These are phyloP conservation scores for Macaria notata DNA, from an alignment of 2,888 invertebrate genomes.

Conservation along the genomic window DNA sequence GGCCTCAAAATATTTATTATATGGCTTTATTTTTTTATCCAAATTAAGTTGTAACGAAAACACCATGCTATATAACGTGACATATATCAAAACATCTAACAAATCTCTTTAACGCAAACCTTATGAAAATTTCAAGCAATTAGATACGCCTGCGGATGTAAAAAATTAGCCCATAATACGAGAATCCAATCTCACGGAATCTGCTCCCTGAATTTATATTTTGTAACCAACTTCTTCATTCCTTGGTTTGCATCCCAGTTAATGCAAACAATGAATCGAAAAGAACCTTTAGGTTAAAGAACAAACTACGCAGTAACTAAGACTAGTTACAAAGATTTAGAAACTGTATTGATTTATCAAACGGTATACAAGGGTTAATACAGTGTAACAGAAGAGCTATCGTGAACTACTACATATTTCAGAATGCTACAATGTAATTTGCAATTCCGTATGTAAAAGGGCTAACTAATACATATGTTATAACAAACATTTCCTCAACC, in stretches of 20 bases:
- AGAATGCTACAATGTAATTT: too few relatives aligned
- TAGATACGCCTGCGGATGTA: background rate
- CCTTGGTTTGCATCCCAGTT: conserved; percentile 33
- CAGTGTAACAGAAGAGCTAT: too few relatives aligned
- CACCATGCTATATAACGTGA: background rate
- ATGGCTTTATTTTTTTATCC: too few relatives aligned
- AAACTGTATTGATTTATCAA: too few relatives aligned
- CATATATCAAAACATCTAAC: background rate
- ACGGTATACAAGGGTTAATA: too few relatives aligned
- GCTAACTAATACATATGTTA: too few relatives aligned
- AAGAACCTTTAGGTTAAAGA: conserved; percentile 53
- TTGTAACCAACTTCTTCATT: conserved; percentile 10
- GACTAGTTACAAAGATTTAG: background rate
- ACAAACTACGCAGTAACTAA: conserved; percentile 55
- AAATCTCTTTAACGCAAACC: conserved; percentile 1
- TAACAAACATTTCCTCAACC: too few relatives aligned
- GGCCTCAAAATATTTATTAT: too few relatives aligned
- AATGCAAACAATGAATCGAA: conserved; percentile 28
- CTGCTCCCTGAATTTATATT: conserved; percentile 2
- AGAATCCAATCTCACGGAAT: conserved; percentile 17
- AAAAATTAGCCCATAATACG: conserved; percentile 11
- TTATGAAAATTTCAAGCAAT: conserved; percentile 11
- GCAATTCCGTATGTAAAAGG: too few relatives aligned
- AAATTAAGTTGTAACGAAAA: too few relatives aligned
- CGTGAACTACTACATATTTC: too few relatives aligned